Evolutionary conservation across 2,113 vertebrate species (phyloP).

Genomic region (Alligator sinensis): DNA sequence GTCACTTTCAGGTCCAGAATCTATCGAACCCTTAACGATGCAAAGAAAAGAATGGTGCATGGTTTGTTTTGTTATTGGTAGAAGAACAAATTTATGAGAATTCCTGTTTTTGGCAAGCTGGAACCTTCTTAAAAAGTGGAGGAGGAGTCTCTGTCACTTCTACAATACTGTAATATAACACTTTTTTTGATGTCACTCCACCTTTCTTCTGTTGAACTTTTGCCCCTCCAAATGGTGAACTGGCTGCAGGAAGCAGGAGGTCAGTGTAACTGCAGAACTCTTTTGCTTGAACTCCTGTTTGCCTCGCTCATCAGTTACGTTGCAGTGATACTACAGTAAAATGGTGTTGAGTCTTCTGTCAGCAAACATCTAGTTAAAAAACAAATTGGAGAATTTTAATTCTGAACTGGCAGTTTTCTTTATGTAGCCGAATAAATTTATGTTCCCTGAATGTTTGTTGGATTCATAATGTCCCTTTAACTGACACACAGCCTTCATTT

Average conservation of each 20-base stretch:
- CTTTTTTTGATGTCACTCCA: neutral
- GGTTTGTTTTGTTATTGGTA: neutral
- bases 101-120: neutral
- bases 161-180: neutral
- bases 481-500: neutral
- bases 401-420: neutral
- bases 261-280: neutral
- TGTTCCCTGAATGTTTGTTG: neutral
- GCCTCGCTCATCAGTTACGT: fast-evolving
- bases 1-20: neutral
- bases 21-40: neutral
- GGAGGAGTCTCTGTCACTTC: neutral
- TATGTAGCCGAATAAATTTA: neutral
- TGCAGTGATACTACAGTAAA: neutral
- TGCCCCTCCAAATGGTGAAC: slow-evolving; percentile 1
- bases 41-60: slow-evolving; percentile 11
- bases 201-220: neutral
- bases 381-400: neutral
- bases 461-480: neutral
- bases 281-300: neutral
- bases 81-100: neutral
- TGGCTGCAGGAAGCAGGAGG: neutral
- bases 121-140: neutral
- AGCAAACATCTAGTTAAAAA: neutral
- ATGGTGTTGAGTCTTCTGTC: neutral